Percentiles rank a stretch among this genome's conserved stretches.
Evolutionary conservation across 2,797 vertebrate species (phyloP).

Genomic region (Crenuchus spilurus): DNA sequence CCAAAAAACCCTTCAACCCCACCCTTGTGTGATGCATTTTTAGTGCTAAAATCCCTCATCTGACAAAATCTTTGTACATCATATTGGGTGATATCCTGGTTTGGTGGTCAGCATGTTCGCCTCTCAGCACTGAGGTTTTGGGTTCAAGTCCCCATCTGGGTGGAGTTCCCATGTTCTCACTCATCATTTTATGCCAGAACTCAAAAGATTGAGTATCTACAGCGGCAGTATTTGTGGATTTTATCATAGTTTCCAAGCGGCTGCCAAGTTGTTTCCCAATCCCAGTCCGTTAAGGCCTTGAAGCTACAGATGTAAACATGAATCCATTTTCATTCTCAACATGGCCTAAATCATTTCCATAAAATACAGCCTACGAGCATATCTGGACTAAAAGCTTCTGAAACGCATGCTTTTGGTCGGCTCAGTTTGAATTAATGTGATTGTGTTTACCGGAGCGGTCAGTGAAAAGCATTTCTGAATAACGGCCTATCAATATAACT

Average conservation of each 20-base stretch:
- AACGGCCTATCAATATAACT: conserved; percentile 4
- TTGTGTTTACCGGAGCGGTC: not conserved
- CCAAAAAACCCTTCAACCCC: too few species aligned
- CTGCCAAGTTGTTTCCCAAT: not conserved
- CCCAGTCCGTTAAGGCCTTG: not conserved
- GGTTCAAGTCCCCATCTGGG: too few species aligned
- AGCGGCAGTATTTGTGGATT: too few species aligned
- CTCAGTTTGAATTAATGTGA: not conserved
- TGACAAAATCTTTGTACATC: too few species aligned
- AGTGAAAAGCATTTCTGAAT: not conserved
- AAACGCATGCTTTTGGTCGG: not conserved
- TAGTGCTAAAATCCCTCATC: too few species aligned
- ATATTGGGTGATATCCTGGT: too few species aligned
- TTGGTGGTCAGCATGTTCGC: too few species aligned
- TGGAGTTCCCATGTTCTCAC: too few species aligned
- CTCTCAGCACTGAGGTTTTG: too few species aligned
- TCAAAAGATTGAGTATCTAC: too few species aligned
- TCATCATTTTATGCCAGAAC: too few species aligned
- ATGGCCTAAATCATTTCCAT: not conserved
- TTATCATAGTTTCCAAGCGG: not conserved
- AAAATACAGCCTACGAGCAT: not conserved
- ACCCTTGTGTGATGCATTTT: too few species aligned
- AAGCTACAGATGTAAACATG: not conserved
- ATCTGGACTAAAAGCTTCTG: conserved; percentile 4
- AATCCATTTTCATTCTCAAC: not conserved